Base-by-base conservation (phyloP, 1,140 invertebrate species). In the Trichonephila clavipes region DNA sequence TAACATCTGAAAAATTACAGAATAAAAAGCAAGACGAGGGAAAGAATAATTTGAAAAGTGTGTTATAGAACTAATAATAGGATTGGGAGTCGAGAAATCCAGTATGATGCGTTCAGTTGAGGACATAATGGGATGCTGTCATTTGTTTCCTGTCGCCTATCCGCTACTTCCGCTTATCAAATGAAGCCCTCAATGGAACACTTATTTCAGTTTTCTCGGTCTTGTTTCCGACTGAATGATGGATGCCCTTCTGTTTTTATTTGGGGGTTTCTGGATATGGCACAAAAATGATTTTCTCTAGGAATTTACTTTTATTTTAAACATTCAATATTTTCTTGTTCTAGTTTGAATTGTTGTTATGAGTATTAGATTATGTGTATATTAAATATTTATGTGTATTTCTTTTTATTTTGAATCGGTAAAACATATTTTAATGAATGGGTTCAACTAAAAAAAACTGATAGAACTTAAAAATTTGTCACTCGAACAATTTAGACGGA, bases 141-240 rank as follows among this genome's bases (percentile, higher is more conserved):
- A 90, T 82, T 81, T 28, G 88, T 82, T 81, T 90, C 88, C 34
- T 90, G 66, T 66, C 86, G n/a, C 28, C 61, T 64, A 34, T 87
- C 59, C 34, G n/a, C 51, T 58, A 81, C 58, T 90, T 90, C 69
- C 69, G 88, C 72, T 8, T 28, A 90, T 90, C 51, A 82, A 64
- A 62, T n/a, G 61, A 51, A 90, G 19, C 72, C 59, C 34, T 87
- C 61, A 40, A 64, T 40, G 86, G 62, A 88, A 64, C 86, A 14
- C 24, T 88, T 88, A 87, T 87, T 88, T 40, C n/a, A 44, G 61
- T 64, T 88, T 59, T 40, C 28, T 19, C 85, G 16, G 40, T 34
- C 44, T 12, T 0, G 14, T 83, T 24, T 12, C 28, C 14, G 18
- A 34, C 72, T 18, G 28, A 18, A 18, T 34, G 28, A 77, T 34